Conservation (phyloP, 1,140 invertebrate genomes). For the Drosophila arizonae region DNA sequence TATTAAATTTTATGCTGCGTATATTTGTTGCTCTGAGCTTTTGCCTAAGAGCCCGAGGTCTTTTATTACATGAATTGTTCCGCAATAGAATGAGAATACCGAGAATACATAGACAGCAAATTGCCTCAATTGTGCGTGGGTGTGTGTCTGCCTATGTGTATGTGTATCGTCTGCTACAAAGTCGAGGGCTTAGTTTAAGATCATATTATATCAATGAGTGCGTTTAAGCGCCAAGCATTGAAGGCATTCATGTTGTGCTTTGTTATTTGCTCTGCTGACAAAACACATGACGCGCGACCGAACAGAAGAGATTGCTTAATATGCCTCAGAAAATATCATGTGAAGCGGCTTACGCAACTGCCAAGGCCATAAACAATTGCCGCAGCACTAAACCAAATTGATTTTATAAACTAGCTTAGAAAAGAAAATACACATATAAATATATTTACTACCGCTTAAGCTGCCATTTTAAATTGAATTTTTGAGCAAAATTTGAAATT, state of each 20-base stretch:
- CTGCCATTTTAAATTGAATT: not conserved
- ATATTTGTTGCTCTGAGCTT: conserved; percentile 36
- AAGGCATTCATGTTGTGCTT: conserved; percentile 17
- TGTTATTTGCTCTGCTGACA: conserved; percentile 10
- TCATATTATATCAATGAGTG: conserved; percentile 43
- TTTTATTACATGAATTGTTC: conserved; percentile 38
- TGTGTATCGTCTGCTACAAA: conserved; percentile 13
- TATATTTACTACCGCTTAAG: not conserved
- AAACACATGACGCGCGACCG: conserved; percentile 23
- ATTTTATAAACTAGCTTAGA: conserved; percentile 4
- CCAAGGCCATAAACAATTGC: conserved; percentile 8
- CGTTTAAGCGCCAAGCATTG: conserved; percentile 15
- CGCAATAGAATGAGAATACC: conserved; percentile 6
- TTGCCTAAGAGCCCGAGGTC: conserved; percentile 31
- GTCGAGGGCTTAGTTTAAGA: conserved; percentile 47
- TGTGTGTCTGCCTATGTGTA: not conserved
- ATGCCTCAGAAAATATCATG: conserved; percentile 12
- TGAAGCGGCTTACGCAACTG: conserved; percentile 12
- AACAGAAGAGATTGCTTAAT: conserved; percentile 30
- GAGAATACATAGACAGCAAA: conserved; percentile 37
- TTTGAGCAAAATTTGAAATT: not conserved
- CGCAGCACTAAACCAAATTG: conserved; percentile 18
- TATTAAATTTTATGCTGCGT: conserved; percentile 75
- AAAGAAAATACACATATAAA: too few relatives aligned
- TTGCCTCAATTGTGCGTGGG: conserved; percentile 60